phyloP scores from a whole-genome alignment of 35 echinoderm and acorn worm species.

The Apostichopus japonicus region DNA sequence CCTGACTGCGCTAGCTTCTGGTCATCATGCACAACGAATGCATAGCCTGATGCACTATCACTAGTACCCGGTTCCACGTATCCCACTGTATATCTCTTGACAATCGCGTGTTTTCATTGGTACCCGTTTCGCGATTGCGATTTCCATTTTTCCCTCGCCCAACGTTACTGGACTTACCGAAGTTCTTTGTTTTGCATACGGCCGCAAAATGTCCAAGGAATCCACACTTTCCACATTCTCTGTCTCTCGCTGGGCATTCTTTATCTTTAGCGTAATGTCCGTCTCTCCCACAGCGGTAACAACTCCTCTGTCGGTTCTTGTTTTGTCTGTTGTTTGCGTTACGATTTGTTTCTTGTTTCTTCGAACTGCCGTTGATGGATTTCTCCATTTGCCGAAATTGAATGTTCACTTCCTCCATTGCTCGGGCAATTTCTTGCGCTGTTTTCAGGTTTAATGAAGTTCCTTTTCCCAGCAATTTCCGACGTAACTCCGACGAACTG shows the following conservation, averaged over 20 bases:
- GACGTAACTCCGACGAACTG: not conserved
- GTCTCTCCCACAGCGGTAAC: not conserved
- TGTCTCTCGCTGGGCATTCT: not conserved
- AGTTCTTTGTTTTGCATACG: not conserved
- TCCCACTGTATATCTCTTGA: no score
- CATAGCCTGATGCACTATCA: not conserved
- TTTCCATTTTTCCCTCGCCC: not conserved
- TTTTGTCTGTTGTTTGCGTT: not conserved
- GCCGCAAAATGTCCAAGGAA: not conserved
- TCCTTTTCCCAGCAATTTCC: slow-evolving; percentile 21
- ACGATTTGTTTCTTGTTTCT: not conserved
- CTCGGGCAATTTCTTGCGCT: not conserved
- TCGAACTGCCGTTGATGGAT: no score
- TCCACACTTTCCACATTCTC: not conserved
- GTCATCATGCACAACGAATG: not conserved
- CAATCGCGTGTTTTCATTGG: no score
- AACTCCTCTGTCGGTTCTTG: no score
- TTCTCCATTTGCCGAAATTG: slow-evolving; percentile 17
- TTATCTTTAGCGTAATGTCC: not conserved
- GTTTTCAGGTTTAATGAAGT: not conserved
- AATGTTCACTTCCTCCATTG: not conserved
- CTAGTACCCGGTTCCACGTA: no score
- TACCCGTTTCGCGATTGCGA: not conserved
- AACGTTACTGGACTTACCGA: not conserved
- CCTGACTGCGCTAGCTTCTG: not conserved